Conservation (phyloP, 2,888 invertebrate genomes). For the Rhimphoctona megacephalus region DNA sequence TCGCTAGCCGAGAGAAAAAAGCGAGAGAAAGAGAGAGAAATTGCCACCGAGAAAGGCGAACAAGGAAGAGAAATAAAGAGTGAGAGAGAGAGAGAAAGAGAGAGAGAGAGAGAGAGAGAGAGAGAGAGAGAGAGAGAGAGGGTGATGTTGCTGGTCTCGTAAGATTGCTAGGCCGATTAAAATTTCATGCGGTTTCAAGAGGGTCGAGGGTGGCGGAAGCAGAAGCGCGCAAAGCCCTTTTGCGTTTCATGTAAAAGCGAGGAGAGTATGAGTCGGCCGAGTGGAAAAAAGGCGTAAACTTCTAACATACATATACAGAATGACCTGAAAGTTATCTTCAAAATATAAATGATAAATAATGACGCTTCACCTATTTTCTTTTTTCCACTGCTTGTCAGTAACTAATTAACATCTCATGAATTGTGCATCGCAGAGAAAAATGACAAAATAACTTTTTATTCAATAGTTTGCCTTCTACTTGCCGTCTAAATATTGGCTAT, state of each 20-base stretch:
- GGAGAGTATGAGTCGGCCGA: conserved; percentile 43
- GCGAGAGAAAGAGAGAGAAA: conserved; percentile 37
- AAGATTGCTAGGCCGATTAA: conserved; percentile 71
- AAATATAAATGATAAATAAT: no score
- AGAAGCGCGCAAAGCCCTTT: conserved; percentile 55
- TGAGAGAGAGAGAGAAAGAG: conserved; percentile 33
- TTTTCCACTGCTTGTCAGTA: no score
- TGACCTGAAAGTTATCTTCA: background rate
- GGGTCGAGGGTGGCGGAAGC: conserved; percentile 54
- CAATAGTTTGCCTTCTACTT: background rate
- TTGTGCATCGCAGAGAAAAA: no score
- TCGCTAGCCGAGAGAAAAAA: conserved; percentile 9
- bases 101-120: conserved; percentile 32
- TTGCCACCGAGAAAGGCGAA: conserved; percentile 34
- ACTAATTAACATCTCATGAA: no score
- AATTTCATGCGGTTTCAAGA: conserved; percentile 71
- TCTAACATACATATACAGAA: background rate
- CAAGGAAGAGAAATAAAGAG: conserved; percentile 20
- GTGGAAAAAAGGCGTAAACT: conserved; percentile 48
- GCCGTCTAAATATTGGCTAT: no score
- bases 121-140: no score
- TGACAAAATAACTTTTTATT: background rate
- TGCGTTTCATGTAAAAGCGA: conserved; percentile 43
- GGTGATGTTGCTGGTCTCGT: conserved; percentile 58
- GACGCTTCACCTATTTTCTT: no score